Base-by-base conservation (phyloP, 2,888 invertebrate species). In the Tridacna crocea region DNA sequence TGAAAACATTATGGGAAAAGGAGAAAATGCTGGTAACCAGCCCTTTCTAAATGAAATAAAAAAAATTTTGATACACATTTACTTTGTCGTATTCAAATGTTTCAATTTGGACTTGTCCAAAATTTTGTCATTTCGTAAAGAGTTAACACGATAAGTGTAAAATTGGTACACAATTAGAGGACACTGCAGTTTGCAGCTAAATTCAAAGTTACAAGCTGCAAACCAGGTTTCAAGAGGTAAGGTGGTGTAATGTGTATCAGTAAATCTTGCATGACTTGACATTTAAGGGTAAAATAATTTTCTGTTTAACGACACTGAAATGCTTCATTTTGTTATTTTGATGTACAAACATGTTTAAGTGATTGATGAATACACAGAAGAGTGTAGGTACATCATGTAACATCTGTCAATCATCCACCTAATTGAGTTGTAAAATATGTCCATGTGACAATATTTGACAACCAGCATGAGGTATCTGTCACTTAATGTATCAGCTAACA, bases 401-500 rank as follows among this genome's bases (percentile, higher is more conserved):
- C 22, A 61, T 8, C 70, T 77, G 77, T 77, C 77, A 77, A 77
- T 77, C 70, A 70, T 19, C 51, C 13, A 3, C 36, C 24, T 77
- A 77, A 77, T 72, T 77, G 77, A 61, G 61, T 77, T 24, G 27
- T 66, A 65, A 66, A 66, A 17, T 75, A 63, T 75, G 75, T 61
- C 61, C 19, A 75, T 27, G 22, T 75, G 65, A 75, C 75, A 47
- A 48, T 66, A 48, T 48, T 75, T 65, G 75, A 75, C 66, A 70
- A 26, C 51, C 26, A n/a, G 51, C 47, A 70, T 70, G 70, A 70
- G 70, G 70, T 51, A 55, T 13, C 74, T 60, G 61, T 61, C 74
- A 74, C 74, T 63, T 46, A 22, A 46, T 47, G 74, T 74, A 74
- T 63, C 22, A 74, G 10, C 74, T 24, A 61, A 63, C 74, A 74